phyloP scores from a whole-genome alignment of 1,140 invertebrate species.

The Coboldia fuscipes region DNA sequence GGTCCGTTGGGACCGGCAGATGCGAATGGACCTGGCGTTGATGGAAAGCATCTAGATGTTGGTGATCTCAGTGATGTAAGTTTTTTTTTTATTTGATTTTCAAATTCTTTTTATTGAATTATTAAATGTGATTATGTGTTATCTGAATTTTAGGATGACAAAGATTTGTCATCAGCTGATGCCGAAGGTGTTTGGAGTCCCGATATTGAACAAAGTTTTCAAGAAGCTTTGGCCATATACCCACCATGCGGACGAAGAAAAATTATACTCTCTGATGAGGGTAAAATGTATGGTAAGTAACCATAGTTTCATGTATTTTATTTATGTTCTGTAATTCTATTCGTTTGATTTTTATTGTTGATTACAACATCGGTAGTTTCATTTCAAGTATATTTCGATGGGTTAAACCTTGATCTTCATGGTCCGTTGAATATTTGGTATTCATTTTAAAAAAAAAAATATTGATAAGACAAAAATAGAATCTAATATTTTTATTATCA shows the following conservation, averaged over 20 bases:
- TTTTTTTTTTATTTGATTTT: slow-evolving; percentile 9
- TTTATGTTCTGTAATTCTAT: no score
- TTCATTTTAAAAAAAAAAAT: no score
- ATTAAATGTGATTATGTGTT: slow-evolving; percentile 1
- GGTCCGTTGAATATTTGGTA: no score
- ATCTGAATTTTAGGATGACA: slow-evolving; percentile 44
- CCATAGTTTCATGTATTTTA: not conserved
- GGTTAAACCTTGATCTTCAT: no score
- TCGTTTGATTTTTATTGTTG: no score
- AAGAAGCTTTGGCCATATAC: slow-evolving; percentile 98
- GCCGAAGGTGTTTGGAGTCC: slow-evolving; percentile 99
- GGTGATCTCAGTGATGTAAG: slow-evolving; percentile 58
- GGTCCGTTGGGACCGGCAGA: slow-evolving; percentile 44
- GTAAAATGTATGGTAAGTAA: slow-evolving; percentile 99
- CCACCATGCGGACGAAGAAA: slow-evolving; percentile 97
- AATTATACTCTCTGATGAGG: slow-evolving; percentile 98
- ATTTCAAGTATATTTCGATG: no score
- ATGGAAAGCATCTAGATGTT: slow-evolving; percentile 62
- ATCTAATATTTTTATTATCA: no score
- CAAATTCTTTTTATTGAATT: slow-evolving; percentile 3
- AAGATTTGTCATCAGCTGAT: slow-evolving; percentile 76
- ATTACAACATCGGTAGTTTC: no score
- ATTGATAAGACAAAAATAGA: no score
- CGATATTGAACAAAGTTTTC: slow-evolving; percentile 99
- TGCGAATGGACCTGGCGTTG: slow-evolving; percentile 55